phyloP scores from a whole-genome alignment of 2,888 invertebrate genomes.

The Prosapia bicincta region DNA sequence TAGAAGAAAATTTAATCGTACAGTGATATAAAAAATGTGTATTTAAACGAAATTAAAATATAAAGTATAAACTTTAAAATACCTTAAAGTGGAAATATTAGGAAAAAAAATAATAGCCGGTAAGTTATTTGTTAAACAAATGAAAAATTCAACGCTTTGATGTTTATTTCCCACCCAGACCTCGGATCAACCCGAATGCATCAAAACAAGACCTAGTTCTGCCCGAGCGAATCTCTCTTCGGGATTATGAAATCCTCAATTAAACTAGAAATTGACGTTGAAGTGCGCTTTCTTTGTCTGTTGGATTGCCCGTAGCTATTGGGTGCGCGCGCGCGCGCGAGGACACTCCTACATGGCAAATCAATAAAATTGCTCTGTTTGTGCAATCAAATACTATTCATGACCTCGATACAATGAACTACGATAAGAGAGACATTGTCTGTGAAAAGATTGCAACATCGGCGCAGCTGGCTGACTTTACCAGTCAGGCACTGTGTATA shows the following conservation, averaged over 20 bases:
- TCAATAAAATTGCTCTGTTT: neutral
- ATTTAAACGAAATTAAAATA: too few species aligned
- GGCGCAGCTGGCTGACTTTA: neutral
- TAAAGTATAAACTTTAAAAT: too few species aligned
- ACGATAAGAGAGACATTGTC: neutral
- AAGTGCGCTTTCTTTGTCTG: neutral
- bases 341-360: conserved; percentile 2
- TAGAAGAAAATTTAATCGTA: too few species aligned
- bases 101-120: too few species aligned
- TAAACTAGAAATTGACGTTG: neutral
- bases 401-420: neutral
- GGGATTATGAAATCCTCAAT: conserved; percentile 1
- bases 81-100: too few species aligned
- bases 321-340: neutral
- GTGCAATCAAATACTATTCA: conserved; percentile 2
- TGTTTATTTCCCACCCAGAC: neutral
- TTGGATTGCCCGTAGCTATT: neutral
- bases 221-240: neutral
- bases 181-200: neutral
- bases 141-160: too few species aligned
- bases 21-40: too few species aligned
- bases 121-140: too few species aligned
- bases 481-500: neutral
- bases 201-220: neutral
- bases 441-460: neutral